Evolutionary conservation across 2,113 vertebrate species (phyloP).

Genomic region (Atractosteus spatula): DNA sequence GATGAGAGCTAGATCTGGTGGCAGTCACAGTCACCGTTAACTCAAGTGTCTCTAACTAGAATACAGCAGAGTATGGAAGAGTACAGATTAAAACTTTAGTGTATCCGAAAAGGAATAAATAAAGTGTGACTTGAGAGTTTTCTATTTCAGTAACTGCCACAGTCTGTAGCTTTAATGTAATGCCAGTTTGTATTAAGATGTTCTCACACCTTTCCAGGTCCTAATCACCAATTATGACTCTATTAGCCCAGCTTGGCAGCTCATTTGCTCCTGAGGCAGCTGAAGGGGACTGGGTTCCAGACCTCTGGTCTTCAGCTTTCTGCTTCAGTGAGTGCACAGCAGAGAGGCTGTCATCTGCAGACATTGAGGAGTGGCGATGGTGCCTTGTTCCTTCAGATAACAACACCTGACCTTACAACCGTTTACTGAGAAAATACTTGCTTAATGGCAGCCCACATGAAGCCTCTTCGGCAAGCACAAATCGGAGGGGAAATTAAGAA

Average conservation of each 20-base stretch:
- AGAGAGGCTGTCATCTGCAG: conserved; percentile 73
- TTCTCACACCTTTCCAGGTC: conserved; percentile 71
- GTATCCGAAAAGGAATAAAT: background rate
- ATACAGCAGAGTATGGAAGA: too few relatives aligned
- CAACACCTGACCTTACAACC: conserved; percentile 78
- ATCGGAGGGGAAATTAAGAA: conserved; percentile 68
- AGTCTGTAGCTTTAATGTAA: conserved; percentile 57
- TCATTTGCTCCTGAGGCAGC: conserved; percentile 83
- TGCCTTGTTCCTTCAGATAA: conserved; percentile 56
- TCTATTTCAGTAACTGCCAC: conserved; percentile 46
- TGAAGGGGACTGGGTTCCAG: conserved; percentile 68
- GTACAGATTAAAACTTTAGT: too few relatives aligned
- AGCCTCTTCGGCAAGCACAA: conserved; percentile 52
- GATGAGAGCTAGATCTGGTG: too few relatives aligned
- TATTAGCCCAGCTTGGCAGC: conserved; percentile 94
- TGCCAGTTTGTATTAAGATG: conserved; percentile 75
- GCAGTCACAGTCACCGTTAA: too few relatives aligned
- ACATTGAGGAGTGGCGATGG: conserved; percentile 58
- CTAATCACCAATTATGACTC: conserved; percentile 99
- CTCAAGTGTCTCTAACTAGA: too few relatives aligned
- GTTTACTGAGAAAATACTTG: conserved; percentile 77
- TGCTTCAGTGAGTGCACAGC: conserved; percentile 66
- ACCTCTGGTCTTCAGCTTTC: conserved; percentile 82
- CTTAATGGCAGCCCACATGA: conserved; percentile 67
- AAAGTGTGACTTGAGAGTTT: conserved; percentile 18